phyloP scores from a whole-genome alignment of 2,113 vertebrate genomes.

The Dascyllus trimaculatus region DNA sequence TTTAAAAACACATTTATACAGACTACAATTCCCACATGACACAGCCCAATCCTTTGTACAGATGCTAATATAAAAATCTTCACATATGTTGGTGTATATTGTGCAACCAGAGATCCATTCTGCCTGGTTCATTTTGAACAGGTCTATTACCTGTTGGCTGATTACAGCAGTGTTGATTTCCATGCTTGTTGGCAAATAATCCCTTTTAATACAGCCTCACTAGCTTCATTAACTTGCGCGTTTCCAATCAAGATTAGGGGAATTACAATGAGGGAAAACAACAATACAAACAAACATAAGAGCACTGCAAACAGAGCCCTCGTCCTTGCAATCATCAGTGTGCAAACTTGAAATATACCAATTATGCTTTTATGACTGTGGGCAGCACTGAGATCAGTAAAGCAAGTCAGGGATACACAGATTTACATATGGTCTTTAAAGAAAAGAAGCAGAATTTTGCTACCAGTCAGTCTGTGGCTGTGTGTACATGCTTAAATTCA shows the following conservation, averaged over 20 bases:
- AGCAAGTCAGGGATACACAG: not conserved
- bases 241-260: conserved; percentile 60
- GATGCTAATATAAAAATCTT: too few relatives aligned
- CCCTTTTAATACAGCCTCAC: conserved; percentile 30
- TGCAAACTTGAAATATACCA: conserved; percentile 31
- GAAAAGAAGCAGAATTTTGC: not conserved
- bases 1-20: too few relatives aligned
- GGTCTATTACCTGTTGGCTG: conserved; percentile 37
- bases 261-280: conserved; percentile 52
- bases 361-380: conserved; percentile 18
- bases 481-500: not conserved
- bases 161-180: conserved; percentile 43
- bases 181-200: conserved; percentile 44
- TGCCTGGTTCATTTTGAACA: not conserved
- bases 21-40: too few relatives aligned
- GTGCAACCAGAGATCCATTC: not conserved
- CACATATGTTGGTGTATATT: too few relatives aligned
- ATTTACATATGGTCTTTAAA: not conserved
- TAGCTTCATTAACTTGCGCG: conserved; percentile 56
- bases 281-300: conserved; percentile 53
- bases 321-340: conserved; percentile 14
- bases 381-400: not conserved
- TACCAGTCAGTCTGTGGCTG: not conserved
- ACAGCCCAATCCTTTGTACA: too few relatives aligned
- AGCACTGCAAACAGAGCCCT: conserved; percentile 32